A percentile compares a stretch with the other conserved stretches of the same genome.
These are phyloP conservation scores for Etheostoma perlongum DNA, from an alignment of 2,797 vertebrate genomes.

Conservation along the genomic window DNA sequence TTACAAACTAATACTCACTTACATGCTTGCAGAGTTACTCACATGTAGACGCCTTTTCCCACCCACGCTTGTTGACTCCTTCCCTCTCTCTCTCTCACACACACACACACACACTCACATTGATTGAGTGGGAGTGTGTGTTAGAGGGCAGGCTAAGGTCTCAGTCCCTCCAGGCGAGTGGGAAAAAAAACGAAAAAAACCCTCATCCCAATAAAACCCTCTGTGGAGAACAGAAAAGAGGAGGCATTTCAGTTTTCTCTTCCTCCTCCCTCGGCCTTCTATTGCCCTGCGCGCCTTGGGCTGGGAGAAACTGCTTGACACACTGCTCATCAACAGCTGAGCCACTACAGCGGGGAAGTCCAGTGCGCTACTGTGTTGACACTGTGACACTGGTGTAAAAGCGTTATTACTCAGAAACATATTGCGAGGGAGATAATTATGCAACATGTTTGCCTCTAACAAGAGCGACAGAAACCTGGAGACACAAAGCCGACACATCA, in stretches of 20 bases:
- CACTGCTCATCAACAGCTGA: constrained; percentile 67
- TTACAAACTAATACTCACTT: constrained; percentile 35
- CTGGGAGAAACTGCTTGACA: constrained; percentile 69
- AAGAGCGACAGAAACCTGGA: constrained; percentile 32
- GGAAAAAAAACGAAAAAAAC: constrained; percentile 40
- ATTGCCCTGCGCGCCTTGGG: constrained; percentile 52
- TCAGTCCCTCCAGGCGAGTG: constrained; percentile 61
- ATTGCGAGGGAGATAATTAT: constrained; percentile 61
- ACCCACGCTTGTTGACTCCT: constrained; percentile 52
- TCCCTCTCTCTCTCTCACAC: background rate
- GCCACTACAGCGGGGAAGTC: constrained; percentile 41
- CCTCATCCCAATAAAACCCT: constrained; percentile 60
- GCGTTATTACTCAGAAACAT: constrained; percentile 17
- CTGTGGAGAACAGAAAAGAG: constrained; percentile 40
- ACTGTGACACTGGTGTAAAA: constrained; percentile 34
- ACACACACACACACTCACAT: constrained; percentile 12
- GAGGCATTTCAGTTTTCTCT: constrained; percentile 55
- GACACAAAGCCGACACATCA: constrained; percentile 53
- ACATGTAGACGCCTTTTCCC: constrained; percentile 42
- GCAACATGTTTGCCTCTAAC: constrained; percentile 35
- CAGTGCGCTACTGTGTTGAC: constrained; percentile 7
- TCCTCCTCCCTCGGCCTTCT: constrained; percentile 48
- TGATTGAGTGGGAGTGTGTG: constrained; percentile 68
- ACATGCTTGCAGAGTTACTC: constrained; percentile 59
- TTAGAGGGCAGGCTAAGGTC: constrained; percentile 67